These are phyloP conservation scores for Ophion ellenae DNA, from an alignment of 2,888 invertebrate genomes.

Conservation along the genomic window DNA sequence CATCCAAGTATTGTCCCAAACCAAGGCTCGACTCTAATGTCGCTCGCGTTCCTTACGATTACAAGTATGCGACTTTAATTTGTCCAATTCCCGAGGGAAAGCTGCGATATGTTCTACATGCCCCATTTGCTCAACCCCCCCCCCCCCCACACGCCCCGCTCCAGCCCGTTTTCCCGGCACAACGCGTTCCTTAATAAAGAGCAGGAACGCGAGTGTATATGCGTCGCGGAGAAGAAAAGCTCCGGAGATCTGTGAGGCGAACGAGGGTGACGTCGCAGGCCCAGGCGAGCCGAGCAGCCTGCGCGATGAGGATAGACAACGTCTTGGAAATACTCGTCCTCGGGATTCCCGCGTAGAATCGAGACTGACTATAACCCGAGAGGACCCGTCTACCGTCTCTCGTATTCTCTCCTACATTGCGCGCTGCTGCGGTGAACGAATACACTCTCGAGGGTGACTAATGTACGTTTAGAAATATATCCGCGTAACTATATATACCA, in stretches of 20 bases:
- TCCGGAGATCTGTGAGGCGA: constrained; percentile 41
- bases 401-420: constrained; percentile 54
- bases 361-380: constrained; percentile 59
- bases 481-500: constrained; percentile 7
- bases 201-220: constrained; percentile 39
- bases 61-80: constrained; percentile 30
- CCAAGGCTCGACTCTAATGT: neutral
- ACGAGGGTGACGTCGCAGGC: constrained; percentile 18
- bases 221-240: constrained; percentile 23
- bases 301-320: constrained; percentile 1
- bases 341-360: constrained; percentile 55
- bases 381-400: constrained; percentile 57
- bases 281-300: neutral
- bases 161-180: constrained; percentile 23
- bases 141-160: neutral
- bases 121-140: constrained; percentile 28
- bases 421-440: constrained; percentile 9
- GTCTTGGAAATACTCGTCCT: constrained; percentile 44
- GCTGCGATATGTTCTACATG: constrained; percentile 28
- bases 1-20: too few relatives aligned
- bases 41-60: neutral
- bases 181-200: constrained; percentile 60
- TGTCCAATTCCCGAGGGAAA: constrained; percentile 33
- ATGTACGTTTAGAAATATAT: constrained; percentile 55
- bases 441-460: constrained; percentile 52